A percentile compares a stretch with the other conserved stretches of the same genome.
phyloP scores from a whole-genome alignment of 2,797 vertebrate genomes.

The Enteromius fasciolatus region DNA sequence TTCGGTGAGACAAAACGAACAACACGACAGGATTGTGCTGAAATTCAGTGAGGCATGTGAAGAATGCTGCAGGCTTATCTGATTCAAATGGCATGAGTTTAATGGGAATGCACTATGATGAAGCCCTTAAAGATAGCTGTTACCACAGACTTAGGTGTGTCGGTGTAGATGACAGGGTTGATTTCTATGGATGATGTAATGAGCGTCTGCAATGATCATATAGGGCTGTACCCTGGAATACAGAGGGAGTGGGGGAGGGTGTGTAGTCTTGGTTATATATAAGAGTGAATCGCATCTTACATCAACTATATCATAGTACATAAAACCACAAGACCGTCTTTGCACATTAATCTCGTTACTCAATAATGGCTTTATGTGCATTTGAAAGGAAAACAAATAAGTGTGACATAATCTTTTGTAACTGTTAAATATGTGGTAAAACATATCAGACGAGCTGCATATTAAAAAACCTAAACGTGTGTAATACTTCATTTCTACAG shows the following conservation, averaged over 20 bases:
- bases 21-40: conserved; percentile 58
- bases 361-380: conserved; percentile 49
- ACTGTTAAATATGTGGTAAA: conserved; percentile 54
- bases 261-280: conserved; percentile 53
- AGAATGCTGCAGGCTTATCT: conserved; percentile 44
- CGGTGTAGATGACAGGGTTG: conserved; percentile 32
- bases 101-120: conserved; percentile 65
- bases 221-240: conserved; percentile 58
- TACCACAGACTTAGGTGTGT: conserved; percentile 52
- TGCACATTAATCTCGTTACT: conserved; percentile 53
- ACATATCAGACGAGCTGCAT: conserved; percentile 55
- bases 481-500: conserved; percentile 56
- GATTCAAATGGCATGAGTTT: conserved; percentile 35
- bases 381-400: conserved; percentile 40
- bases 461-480: conserved; percentile 56
- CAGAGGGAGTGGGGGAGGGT: not conserved
- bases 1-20: conserved; percentile 47
- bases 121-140: conserved; percentile 83
- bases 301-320: conserved; percentile 59
- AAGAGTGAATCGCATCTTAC: conserved; percentile 52
- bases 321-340: conserved; percentile 57
- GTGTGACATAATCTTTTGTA: conserved; percentile 40
- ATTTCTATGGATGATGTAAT: conserved; percentile 35
- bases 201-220: conserved; percentile 54
- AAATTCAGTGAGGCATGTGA: conserved; percentile 51